Base-by-base conservation (phyloP, 2,113 vertebrate genomes). In the Bambusicola thoracicus region DNA sequence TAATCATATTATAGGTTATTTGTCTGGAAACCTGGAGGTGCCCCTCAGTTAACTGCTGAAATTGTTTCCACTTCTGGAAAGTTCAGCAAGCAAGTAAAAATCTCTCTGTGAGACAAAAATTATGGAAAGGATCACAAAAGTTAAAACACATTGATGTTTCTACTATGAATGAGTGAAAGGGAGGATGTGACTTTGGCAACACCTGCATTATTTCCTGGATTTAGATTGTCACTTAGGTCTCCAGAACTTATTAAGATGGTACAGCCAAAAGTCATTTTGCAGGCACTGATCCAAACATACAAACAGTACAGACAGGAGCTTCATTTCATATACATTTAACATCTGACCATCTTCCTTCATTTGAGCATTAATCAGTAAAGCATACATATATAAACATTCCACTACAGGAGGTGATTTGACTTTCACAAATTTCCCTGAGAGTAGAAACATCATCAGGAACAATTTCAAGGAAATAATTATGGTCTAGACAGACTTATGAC, bases 381-480 rank as follows among this genome's bases (percentile, higher is more conserved):
- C 67, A 85, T 86, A 63, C 76, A 75, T 78, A 86, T 65, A 41
- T 90, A 43, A 93, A 48, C 82, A 95, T 90, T 90, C 79, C 91
- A 69, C 65, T 91, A 81, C 76, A 92, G 68, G 82, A 95, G 90
- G 69, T 46, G 76, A 90, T 83, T 75, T 67, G 69, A 94, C 85
- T 94, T 90, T 83, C 73, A 75, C 79, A 81, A 91, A 94, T 96
- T 92, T 95, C 87, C 89, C 91, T 88, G 83, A 53, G 56, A 95
- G 87, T 65, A 94, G 85, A 94, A 89, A 88, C 69, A 84, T 80
- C 70, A 87, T 85, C 94, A 94, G 79, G 84, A 87, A 89, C 59
- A 92, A 92, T 93, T 94, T 96, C 87, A 95, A 95, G 87, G 89
- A 94, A 95, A 95, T 89, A 94, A 97, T 92, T 92, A 91, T 3